Percentiles rank a stretch among this genome's conserved stretches.
Evolutionary conservation across 1,140 invertebrate species (phyloP).

Genomic region (Solen grandis): DNA sequence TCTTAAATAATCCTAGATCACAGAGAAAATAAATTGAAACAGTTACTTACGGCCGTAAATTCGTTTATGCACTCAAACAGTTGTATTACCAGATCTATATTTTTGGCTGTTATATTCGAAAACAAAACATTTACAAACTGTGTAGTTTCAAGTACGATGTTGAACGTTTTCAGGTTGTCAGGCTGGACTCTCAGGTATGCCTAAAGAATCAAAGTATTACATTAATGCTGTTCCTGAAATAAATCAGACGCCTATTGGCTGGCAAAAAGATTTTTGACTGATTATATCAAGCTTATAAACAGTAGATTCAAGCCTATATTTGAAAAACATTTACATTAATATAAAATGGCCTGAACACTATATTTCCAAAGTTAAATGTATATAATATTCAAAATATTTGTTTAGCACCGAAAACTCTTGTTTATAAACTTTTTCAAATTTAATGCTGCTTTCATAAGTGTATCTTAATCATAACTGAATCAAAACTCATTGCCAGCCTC

Average conservation of each 20-base stretch:
- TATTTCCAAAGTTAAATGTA: no score
- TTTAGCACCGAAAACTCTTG: no score
- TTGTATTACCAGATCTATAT: constrained; percentile 79
- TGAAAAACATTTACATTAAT: no score
- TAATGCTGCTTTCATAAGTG: no score
- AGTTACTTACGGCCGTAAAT: constrained; percentile 80
- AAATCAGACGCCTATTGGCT: neutral
- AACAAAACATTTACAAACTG: constrained; percentile 80
- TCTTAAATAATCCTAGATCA: constrained; percentile 77
- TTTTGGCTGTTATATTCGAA: constrained; percentile 79
- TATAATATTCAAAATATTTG: no score
- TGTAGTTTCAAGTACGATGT: constrained; percentile 79
- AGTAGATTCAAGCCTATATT: no score
- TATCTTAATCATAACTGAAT: no score
- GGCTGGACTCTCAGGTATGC: constrained; percentile 80
- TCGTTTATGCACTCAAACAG: constrained; percentile 80
- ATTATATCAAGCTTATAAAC: constrained; percentile 1
- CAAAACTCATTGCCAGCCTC: no score
- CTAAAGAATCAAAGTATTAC: constrained; percentile 60
- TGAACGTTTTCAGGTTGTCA: constrained; percentile 81
- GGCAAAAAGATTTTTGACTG: neutral
- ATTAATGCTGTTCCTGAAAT: constrained; percentile 19
- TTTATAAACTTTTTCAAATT: no score
- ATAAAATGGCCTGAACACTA: no score
- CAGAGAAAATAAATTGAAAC: neutral